Base-by-base conservation (phyloP, 64 coral and sea anemone species). In the Stichodactyla helianthus region DNA sequence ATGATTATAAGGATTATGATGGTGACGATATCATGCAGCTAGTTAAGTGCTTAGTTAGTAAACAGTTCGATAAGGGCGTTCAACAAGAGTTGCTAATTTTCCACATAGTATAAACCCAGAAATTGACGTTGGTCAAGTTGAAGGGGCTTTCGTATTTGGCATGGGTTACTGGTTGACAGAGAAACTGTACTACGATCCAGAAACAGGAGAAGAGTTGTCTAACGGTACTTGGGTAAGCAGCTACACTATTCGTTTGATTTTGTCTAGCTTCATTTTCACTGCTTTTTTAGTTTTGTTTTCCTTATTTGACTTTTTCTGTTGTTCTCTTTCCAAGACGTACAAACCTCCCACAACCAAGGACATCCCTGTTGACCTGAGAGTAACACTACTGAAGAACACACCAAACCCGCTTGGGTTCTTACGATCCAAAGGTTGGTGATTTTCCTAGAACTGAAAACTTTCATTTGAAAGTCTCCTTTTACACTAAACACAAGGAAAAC, bases 121-220 rank as follows among this genome's bases (percentile, higher is more conserved):
- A 23, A 59, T 97, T 20, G 94, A 97, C 54, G 54, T 97, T 59
- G 94, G 94, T 25, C 94, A 97, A 76, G 91, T 97, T 5, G 91
- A 97, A 54, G 94, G 94, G 59, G 85, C 94, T 19, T 93, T 91
- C 64, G 64, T 93, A 51, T 93, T 97, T 91, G 94, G 94, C 18
- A 76, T 97, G 62, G 94, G 94, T 17, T 91, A 90, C 11, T 97
- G 91, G 91, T 78, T 97, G 59, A 85, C 88, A 4, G 94, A 97
- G 60, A 93, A 97, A 64, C 35, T 84, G 22, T 86, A 93, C 58
- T 90, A 88, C 74, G 94, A 97, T 79, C 55, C 80, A 23, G 5
- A 89, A 22, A 93, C 94, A 6, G 94, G 94, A 74, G 52, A 67
- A 50, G 92, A 97, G 59, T 83, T 97, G 12, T 93, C 94, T 11